A percentile compares a stretch with the other conserved stretches of the same genome.
phyloP scores from a whole-genome alignment of 2,888 invertebrate species.

The Chaetogeoica ovagalla region DNA sequence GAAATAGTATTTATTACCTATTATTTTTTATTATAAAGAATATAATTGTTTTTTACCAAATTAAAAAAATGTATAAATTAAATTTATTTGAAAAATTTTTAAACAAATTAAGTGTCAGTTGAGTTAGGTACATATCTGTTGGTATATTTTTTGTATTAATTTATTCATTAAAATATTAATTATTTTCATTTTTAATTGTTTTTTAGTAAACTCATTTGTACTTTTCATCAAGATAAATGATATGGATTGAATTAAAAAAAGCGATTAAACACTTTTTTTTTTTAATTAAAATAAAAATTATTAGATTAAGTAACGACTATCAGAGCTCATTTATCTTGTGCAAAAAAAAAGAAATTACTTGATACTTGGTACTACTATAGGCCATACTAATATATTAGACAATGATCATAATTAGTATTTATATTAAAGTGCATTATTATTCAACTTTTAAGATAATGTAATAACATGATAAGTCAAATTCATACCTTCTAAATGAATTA shows the following conservation, averaged over 20 bases:
- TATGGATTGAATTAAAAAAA: not conserved
- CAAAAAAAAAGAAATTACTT: no score
- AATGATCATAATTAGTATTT: conserved; percentile 8
- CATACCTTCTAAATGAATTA: no score
- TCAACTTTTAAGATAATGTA: conserved; percentile 58
- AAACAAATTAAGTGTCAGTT: not conserved
- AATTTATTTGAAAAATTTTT: not conserved
- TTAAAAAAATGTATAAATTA: not conserved
- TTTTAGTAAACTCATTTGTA: not conserved
- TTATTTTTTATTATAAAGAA: not conserved
- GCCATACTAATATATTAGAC: not conserved
- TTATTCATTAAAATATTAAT: not conserved
- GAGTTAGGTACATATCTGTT: no score
- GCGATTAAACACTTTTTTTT: not conserved
- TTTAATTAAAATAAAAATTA: not conserved
- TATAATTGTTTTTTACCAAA: not conserved
- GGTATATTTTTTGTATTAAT: not conserved
- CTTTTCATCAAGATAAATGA: not conserved
- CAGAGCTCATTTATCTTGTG: not conserved
- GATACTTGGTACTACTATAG: no score
- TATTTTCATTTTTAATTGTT: not conserved
- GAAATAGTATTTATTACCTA: not conserved
- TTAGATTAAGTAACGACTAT: not conserved
- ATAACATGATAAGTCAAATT: not conserved
- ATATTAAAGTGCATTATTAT: conserved; percentile 58